Evolutionary conservation across 2,113 vertebrate species (phyloP).

Genomic region (Ageneiosus marmoratus): DNA sequence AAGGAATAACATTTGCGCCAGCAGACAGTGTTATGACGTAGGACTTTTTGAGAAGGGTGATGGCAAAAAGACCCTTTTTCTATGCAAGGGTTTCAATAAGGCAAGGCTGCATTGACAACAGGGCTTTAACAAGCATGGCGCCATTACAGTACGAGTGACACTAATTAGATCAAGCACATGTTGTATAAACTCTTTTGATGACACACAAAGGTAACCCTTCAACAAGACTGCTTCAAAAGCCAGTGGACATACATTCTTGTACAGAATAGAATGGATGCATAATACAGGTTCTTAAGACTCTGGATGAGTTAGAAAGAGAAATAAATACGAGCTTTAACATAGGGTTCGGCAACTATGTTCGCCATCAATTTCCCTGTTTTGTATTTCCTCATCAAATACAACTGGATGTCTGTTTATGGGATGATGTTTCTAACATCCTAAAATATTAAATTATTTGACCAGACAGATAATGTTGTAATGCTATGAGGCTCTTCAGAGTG

Average conservation of each 20-base stretch:
- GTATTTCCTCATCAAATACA: slow-evolving; percentile 58
- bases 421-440: not conserved
- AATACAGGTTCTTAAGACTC: slow-evolving; percentile 67
- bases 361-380: slow-evolving; percentile 60
- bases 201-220: slow-evolving; percentile 59
- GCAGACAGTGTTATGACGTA: slow-evolving; percentile 81
- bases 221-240: slow-evolving; percentile 61
- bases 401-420: slow-evolving; percentile 21
- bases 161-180: slow-evolving; percentile 71
- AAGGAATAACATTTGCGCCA: slow-evolving; percentile 74
- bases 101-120: slow-evolving; percentile 78
- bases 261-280: slow-evolving; percentile 72
- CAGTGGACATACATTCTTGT: slow-evolving; percentile 72
- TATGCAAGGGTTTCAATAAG: slow-evolving; percentile 75
- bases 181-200: slow-evolving; percentile 66
- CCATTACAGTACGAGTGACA: slow-evolving; percentile 68
- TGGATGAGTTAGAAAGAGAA: slow-evolving; percentile 58
- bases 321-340: slow-evolving; percentile 69
- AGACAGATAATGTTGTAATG: slow-evolving; percentile 47
- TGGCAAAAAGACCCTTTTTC: slow-evolving; percentile 70
- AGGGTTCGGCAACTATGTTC: slow-evolving; percentile 67
- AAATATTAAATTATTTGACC: not conserved
- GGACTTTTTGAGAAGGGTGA: slow-evolving; percentile 59
- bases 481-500: slow-evolving; percentile 56
- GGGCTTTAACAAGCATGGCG: slow-evolving; percentile 70